Conservation (phyloP, 2,888 invertebrate genomes). For the Amaurobius ferox region DNA sequence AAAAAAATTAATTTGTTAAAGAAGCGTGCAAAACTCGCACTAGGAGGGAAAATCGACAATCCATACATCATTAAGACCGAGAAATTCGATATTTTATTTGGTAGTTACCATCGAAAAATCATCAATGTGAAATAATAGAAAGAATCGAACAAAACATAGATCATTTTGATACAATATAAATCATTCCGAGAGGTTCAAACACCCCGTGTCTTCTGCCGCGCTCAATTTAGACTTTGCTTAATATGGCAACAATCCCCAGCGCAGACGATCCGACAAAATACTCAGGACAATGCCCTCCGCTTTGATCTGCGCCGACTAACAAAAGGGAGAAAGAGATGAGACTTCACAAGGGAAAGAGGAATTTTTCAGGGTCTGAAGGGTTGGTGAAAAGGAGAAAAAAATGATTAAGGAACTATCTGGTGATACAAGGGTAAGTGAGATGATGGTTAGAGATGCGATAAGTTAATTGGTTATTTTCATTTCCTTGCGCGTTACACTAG, state of each 20-base stretch:
- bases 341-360: neutral
- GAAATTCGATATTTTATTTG: too few relatives aligned
- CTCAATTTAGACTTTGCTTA: neutral
- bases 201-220: neutral
- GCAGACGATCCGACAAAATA: neutral
- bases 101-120: neutral
- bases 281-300: conserved; percentile 33
- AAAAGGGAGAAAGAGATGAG: conserved; percentile 32
- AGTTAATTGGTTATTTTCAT: too few relatives aligned
- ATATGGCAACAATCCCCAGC: conserved; percentile 51
- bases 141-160: neutral
- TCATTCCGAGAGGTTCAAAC: neutral
- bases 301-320: conserved; percentile 58
- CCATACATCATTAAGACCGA: too few relatives aligned
- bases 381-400: too few relatives aligned
- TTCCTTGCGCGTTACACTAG: too few relatives aligned
- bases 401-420: too few relatives aligned
- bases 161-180: neutral
- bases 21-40: too few relatives aligned
- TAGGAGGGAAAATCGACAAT: too few relatives aligned
- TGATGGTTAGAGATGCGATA: too few relatives aligned
- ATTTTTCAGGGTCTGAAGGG: neutral
- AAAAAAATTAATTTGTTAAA: too few relatives aligned
- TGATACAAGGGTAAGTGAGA: too few relatives aligned
- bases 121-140: neutral